Percentiles rank a stretch among this genome's conserved stretches.
Conservation (phyloP, 2,797 vertebrate genomes). For the Oreortyx pictus region DNA sequence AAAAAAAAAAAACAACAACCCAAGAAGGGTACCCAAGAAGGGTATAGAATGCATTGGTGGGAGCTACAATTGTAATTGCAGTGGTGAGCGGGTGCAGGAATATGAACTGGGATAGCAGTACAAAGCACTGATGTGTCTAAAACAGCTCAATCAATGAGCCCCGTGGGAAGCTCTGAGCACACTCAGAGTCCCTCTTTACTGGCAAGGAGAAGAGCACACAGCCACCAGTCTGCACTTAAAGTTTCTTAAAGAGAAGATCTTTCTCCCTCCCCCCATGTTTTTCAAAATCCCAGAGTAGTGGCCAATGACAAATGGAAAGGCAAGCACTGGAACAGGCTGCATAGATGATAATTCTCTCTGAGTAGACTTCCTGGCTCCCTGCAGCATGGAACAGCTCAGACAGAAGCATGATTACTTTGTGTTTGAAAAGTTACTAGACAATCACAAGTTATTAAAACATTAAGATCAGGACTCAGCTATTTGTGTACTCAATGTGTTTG, state of each 20-base stretch:
- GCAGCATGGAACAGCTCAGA: neutral
- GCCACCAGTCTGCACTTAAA: neutral
- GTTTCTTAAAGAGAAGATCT: neutral
- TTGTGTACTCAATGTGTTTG: neutral
- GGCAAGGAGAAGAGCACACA: neutral
- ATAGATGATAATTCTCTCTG: neutral
- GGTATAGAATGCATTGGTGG: neutral
- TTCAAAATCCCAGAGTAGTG: neutral
- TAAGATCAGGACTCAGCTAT: neutral
- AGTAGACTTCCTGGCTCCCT: neutral
- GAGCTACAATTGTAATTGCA: neutral
- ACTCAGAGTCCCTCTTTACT: neutral
- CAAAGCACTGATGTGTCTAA: neutral
- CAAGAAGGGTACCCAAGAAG: neutral
- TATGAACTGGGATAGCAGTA: neutral
- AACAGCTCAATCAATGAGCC: neutral
- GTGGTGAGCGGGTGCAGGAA: neutral
- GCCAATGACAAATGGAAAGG: rapidly evolving
- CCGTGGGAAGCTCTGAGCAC: neutral
- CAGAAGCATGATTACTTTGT: neutral
- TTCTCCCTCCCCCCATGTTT: neutral
- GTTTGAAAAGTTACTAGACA: neutral
- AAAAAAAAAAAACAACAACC: neutral
- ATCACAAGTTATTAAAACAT: neutral
- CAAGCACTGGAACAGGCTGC: neutral